Base-by-base conservation (phyloP, 2,888 invertebrate species). In the Malthinus flaveolus region DNA sequence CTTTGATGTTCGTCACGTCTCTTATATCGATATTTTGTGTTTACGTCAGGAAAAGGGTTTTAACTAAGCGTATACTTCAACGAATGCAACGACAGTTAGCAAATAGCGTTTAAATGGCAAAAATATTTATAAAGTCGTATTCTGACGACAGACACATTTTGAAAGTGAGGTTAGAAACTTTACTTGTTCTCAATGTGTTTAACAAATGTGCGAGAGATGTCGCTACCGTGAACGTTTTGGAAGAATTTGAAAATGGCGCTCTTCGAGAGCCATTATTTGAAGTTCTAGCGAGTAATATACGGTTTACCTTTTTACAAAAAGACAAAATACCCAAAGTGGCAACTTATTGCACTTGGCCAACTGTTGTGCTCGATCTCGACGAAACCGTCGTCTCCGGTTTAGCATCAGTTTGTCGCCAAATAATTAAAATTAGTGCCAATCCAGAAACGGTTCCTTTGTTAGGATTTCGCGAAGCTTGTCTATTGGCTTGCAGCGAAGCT, bases 401-500 rank as follows among this genome's bases (percentile, higher is more conserved):
- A 6, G 91, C 92, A 77, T 88, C 89, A 1, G 91, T 91, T 32
- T 77, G 86, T 44, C 77, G 89, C 7, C 84, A 85, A 70, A 79
- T 88, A 6, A 79, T 87, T 5, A 82, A 82, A 67, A 67, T 73
- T 3, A 77, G 78, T 35, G 45, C 63, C 1, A 65, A 73, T 11
- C 39, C 74, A 50, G 70, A 77, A 13, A 62, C 70, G 0, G 72
- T 75, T 42, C 80, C 81, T 48, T 76, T 93, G 37, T 80, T 94
- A 9, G 93, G 94, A 1, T 95, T 93, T 71, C 87, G 92, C 59
- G 85, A 85, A 61, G 85, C 89, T 50, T 93, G 93, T 71, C 80
- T 95, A 9, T 83, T 90, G 69, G 89, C 93, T 1, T 92, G 93
- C 50, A 88, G 92, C 23, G 94, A 94, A 79, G 84, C 86, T 7